Percentiles rank a stretch among this genome's conserved stretches.
phyloP scores from a whole-genome alignment of 2,113 vertebrate species.

The Turdus rufiventris region DNA sequence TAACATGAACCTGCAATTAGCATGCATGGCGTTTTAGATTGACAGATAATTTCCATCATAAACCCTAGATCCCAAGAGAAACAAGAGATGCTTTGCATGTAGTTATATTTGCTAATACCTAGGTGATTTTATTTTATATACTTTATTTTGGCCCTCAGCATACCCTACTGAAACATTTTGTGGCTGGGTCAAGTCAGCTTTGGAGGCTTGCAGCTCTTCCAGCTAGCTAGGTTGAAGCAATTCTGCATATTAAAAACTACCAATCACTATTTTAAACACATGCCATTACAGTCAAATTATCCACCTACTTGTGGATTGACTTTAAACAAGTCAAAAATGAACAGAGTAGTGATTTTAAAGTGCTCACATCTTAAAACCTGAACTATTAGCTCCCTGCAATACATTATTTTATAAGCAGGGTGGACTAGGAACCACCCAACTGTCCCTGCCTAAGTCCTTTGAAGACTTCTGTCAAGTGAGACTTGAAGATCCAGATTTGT shows the following conservation, averaged over 20 bases:
- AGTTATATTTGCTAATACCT: background rate
- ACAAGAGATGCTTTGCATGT: background rate
- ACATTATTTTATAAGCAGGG: background rate
- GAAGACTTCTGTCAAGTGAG: background rate
- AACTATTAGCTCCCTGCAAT: background rate
- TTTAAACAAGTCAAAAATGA: constrained; percentile 31
- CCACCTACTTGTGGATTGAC: constrained; percentile 41
- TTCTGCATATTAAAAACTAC: constrained; percentile 29
- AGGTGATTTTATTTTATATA: background rate
- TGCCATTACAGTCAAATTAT: constrained; percentile 56
- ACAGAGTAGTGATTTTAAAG: constrained; percentile 32
- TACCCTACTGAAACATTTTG: background rate
- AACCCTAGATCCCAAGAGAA: background rate
- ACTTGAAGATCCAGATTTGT: background rate
- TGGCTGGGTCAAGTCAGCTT: constrained; percentile 21
- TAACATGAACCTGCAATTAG: constrained; percentile 39
- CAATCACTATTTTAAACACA: constrained; percentile 47
- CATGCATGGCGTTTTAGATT: background rate
- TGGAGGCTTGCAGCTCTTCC: background rate
- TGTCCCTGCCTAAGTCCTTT: accelerated
- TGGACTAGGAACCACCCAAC: background rate
- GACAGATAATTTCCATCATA: constrained; percentile 20
- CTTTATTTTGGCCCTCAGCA: background rate
- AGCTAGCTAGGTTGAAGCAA: background rate
- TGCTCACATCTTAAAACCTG: background rate